These are phyloP conservation scores for Drymodes brunneopygia DNA, from an alignment of 2,113 vertebrate species.

Conservation along the genomic window DNA sequence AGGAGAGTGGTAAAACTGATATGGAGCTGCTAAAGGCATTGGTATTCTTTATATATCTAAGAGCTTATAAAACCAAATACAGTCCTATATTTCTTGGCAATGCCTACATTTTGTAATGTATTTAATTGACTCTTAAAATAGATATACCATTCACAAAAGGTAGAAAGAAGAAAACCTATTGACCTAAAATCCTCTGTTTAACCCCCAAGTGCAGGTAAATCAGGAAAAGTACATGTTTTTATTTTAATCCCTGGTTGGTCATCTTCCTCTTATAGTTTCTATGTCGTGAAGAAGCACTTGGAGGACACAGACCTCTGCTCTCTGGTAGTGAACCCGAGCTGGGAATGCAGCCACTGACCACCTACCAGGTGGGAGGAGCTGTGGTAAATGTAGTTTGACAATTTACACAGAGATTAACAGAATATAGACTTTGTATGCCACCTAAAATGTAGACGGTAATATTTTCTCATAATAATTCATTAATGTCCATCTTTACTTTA, in stretches of 20 bases:
- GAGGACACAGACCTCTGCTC: not conserved
- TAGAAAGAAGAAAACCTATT: not conserved
- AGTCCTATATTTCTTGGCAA: not conserved
- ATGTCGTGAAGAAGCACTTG: not conserved
- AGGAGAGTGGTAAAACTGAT: not conserved
- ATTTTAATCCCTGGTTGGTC: not conserved
- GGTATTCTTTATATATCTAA: not conserved
- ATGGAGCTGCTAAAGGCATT: not conserved
- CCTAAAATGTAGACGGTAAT: not conserved
- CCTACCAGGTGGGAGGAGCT: not conserved
- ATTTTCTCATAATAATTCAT: not conserved
- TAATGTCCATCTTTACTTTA: not conserved
- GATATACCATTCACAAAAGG: not conserved
- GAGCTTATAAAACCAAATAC: not conserved
- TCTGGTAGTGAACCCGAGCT: not conserved
- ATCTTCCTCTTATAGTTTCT: not conserved
- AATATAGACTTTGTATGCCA: not conserved
- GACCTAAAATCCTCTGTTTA: not conserved
- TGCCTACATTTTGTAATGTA: not conserved
- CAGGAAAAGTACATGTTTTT: not conserved
- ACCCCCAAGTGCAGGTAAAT: not conserved
- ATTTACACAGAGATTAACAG: not conserved
- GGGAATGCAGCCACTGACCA: not conserved
- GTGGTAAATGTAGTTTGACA: not conserved
- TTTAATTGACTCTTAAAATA: not conserved